Base-by-base conservation (phyloP, 1,140 invertebrate species). In the Lepidurus arcticus region DNA sequence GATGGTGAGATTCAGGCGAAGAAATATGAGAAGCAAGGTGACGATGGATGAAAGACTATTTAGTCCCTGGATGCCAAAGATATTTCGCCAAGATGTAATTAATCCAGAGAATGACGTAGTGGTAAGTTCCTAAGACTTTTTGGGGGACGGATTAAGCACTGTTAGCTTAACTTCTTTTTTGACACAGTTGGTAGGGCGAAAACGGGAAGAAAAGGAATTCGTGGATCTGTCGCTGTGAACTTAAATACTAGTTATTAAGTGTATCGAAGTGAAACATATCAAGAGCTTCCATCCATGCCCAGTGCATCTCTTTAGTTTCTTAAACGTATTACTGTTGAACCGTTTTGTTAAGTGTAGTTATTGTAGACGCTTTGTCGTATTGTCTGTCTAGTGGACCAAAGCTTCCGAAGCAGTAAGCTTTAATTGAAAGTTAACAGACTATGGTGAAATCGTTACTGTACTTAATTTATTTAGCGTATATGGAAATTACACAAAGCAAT, bases 11-110 rank as follows among this genome's bases (percentile, higher is more conserved):
- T 65, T 65, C 21, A 65, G 3, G 53, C 53, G 53, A 65, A 65
- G 53, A 65, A 65, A 65, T 65, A 65, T 65, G 53, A 65, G 53
- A 65, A 21, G 53, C n/a, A 65, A 65, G 21, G 53, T 65, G 21
- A 21, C 8, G 8, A 65, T 65, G 53, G 53, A 65, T 65, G 53
- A 65, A 16, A 65, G n/a, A 16, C 53, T 65, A 4, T 65, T 65
- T 65, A 65, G 53, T 21, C 53, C 53, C 0, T 65, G 53, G 53
- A 65, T 65, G 53, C 53, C 53, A 16, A 65, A 65, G 53, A 65
- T 65, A 65, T 65, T 65, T 65, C 53, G 53, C 16, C 16, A 65
- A 65, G 53, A 65, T 65, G 21, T 21, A 7, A 16, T 4, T 16
- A 65, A 65, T 65, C 53, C 53, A 7, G 53, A 65, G 21, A 65